These are phyloP conservation scores for Plagodis dolabraria DNA, from an alignment of 2,888 invertebrate species.

Conservation along the genomic window DNA sequence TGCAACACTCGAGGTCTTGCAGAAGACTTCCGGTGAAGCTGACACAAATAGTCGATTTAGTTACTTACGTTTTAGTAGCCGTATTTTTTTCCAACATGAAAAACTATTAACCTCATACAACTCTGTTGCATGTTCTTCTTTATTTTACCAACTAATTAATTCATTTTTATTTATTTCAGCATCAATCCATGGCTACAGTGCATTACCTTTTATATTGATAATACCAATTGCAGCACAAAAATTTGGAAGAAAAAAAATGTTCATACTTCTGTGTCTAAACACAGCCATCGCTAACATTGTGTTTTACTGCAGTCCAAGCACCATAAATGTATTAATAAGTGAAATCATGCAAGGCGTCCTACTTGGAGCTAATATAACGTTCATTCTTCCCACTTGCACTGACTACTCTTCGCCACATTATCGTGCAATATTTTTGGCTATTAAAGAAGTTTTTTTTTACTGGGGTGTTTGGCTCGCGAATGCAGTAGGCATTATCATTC, in stretches of 20 bases:
- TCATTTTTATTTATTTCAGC: too few relatives aligned
- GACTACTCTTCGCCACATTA: slow-evolving; percentile 50
- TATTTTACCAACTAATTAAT: too few relatives aligned
- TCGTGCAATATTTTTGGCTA: slow-evolving; percentile 47
- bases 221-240: slow-evolving; percentile 40
- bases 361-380: slow-evolving; percentile 41
- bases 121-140: too few relatives aligned
- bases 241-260: slow-evolving; percentile 45
- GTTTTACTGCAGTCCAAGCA: slow-evolving; percentile 44
- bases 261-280: slow-evolving; percentile 37
- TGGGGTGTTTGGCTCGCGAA: slow-evolving; percentile 53
- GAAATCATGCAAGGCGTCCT: slow-evolving; percentile 50
- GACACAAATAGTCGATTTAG: too few relatives aligned
- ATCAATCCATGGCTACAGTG: slow-evolving; percentile 47
- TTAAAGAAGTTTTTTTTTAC: slow-evolving; percentile 47
- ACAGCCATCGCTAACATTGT: slow-evolving; percentile 39
- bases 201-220: slow-evolving; percentile 44
- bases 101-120: too few relatives aligned
- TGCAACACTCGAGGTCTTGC: too few relatives aligned
- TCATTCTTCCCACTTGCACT: slow-evolving; percentile 41
- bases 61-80: too few relatives aligned
- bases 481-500: slow-evolving; percentile 47
- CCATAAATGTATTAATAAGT: slow-evolving; percentile 45
- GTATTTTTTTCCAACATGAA: too few relatives aligned
- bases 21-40: too few relatives aligned